Conservation (phyloP, 2,113 vertebrate species). For the Gallinago jamesoni region DNA sequence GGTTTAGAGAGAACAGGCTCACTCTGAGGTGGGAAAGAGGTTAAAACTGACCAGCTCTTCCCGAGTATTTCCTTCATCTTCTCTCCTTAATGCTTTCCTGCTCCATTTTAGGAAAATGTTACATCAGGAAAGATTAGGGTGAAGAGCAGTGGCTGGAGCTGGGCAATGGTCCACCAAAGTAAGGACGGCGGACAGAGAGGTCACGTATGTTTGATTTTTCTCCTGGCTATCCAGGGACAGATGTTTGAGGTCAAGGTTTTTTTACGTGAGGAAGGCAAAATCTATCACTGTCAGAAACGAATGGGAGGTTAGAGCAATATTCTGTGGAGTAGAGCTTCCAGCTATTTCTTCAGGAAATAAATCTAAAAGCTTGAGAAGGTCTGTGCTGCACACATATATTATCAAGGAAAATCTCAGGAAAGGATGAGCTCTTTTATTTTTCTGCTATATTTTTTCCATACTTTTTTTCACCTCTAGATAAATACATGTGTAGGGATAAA, state of each 20-base stretch:
- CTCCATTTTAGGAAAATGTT: neutral
- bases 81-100: neutral
- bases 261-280: neutral
- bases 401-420: neutral
- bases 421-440: neutral
- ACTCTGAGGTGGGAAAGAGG: neutral
- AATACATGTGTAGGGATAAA: neutral
- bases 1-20: neutral
- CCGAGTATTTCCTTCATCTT: neutral
- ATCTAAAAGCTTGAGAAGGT: neutral
- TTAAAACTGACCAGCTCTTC: neutral
- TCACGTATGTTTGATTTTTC: neutral
- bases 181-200: neutral
- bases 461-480: neutral
- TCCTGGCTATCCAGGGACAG: neutral
- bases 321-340: neutral
- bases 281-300: constrained; percentile 19
- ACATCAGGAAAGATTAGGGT: neutral
- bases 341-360: constrained; percentile 2
- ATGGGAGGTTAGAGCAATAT: neutral
- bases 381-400: neutral
- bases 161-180: neutral
- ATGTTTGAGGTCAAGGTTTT: neutral
- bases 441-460: neutral
- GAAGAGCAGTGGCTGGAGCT: neutral